These are phyloP conservation scores for Phoxinus phoxinus DNA, from an alignment of 2,113 vertebrate species.

Conservation along the genomic window DNA sequence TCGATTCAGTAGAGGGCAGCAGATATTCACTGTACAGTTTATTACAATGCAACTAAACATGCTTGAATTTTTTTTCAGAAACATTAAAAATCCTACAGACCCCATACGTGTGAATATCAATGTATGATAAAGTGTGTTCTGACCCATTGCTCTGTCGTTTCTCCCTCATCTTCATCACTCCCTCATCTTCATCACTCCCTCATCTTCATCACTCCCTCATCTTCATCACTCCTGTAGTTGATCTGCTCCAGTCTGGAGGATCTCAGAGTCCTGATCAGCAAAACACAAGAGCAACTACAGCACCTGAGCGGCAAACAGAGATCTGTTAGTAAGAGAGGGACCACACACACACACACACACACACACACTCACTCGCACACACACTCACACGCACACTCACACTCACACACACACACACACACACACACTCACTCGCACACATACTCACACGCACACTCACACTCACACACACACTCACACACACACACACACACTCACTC, in stretches of 20 bases:
- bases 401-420: no score
- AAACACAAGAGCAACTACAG: constrained; percentile 94
- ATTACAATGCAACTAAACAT: not conserved
- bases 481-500: not conserved
- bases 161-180: no score
- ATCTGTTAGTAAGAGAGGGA: constrained; percentile 83
- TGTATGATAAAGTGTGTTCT: not conserved
- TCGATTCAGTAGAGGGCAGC: not conserved
- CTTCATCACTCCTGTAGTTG: constrained; percentile 91
- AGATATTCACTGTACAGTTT: not conserved
- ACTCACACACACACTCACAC: not conserved
- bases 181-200: no score
- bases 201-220: no score
- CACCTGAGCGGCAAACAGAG: constrained; percentile 93
- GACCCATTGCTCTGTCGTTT: not conserved
- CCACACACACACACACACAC: constrained; percentile 23
- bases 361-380: not conserved
- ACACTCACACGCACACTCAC: no score
- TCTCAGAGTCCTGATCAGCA: constrained; percentile 94
- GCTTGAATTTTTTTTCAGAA: no score
- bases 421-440: not conserved
- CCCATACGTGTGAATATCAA: no score
- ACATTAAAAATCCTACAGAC: no score
- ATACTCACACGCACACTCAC: not conserved
- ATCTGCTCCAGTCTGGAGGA: constrained; percentile 96